Percentiles rank a stretch among this genome's conserved stretches.
Conservation (phyloP, 2,888 invertebrate species). For the Heteropelma amictum region DNA sequence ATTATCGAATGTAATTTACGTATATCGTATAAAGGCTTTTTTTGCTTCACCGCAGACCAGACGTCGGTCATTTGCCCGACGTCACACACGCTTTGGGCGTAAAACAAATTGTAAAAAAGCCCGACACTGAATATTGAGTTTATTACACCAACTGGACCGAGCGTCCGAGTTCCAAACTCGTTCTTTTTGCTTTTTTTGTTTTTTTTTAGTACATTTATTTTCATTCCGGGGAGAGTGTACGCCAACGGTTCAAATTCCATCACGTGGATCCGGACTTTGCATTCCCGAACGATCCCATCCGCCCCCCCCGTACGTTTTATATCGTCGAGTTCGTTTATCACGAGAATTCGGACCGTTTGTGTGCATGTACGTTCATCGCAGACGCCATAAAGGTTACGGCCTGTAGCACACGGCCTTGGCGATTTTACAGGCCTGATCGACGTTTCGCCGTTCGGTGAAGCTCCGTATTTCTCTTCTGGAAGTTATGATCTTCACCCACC, state of each 20-base stretch:
- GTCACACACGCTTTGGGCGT: no score
- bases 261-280: slow-evolving; percentile 20
- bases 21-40: no score
- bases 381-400: slow-evolving; percentile 54
- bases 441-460: slow-evolving; percentile 33
- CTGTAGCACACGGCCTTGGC: slow-evolving; percentile 25
- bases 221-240: no score
- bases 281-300: slow-evolving; percentile 8
- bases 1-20: not conserved
- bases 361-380: slow-evolving; percentile 28
- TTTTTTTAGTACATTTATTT: slow-evolving; percentile 28
- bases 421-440: no score
- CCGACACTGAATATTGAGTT: no score
- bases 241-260: slow-evolving; percentile 18
- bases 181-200: slow-evolving; percentile 1
- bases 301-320: slow-evolving; percentile 39
- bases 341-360: slow-evolving; percentile 39
- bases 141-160: no score
- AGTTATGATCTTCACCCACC: no score
- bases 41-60: no score
- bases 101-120: no score
- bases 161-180: no score
- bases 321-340: slow-evolving; percentile 54
- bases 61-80: no score
- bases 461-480: no score